phyloP scores from a whole-genome alignment of 2,113 vertebrate genomes.

The Aythya baeri region DNA sequence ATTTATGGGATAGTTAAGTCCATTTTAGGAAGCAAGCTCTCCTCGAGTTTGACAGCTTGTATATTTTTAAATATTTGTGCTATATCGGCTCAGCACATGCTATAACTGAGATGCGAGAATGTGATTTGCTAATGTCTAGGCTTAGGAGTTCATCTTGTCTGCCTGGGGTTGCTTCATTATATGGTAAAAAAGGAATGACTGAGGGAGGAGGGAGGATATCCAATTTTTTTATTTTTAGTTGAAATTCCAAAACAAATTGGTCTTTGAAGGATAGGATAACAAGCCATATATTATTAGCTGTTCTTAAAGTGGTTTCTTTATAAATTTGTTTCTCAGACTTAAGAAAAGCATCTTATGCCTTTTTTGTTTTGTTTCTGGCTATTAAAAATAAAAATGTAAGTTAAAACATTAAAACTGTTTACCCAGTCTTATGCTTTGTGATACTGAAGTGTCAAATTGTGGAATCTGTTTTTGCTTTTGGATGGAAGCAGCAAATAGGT shows the following conservation, averaged over 20 bases:
- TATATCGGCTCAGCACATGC: neutral
- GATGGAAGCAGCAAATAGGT: neutral
- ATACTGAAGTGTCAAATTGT: neutral
- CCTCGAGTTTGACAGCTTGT: neutral
- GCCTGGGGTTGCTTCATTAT: neutral
- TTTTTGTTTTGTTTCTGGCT: neutral
- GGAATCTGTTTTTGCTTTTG: neutral
- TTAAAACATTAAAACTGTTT: neutral
- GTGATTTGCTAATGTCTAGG: neutral
- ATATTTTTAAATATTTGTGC: slow-evolving; percentile 40
- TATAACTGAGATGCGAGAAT: neutral
- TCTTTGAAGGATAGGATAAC: neutral
- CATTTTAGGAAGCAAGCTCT: neutral
- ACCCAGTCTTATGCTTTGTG: neutral
- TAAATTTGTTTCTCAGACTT: neutral
- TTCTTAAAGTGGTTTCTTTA: neutral
- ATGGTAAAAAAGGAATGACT: neutral
- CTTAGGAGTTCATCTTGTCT: neutral
- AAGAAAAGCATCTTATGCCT: neutral
- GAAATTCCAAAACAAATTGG: neutral
- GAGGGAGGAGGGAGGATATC: neutral
- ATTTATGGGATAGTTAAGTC: neutral
- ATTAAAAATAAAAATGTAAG: neutral
- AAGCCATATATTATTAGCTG: neutral
- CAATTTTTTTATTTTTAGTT: neutral